Percentiles rank a stretch among this genome's conserved stretches.
These are phyloP conservation scores for Dreissena polymorpha DNA, from an alignment of 1,140 invertebrate genomes.

Conservation along the genomic window DNA sequence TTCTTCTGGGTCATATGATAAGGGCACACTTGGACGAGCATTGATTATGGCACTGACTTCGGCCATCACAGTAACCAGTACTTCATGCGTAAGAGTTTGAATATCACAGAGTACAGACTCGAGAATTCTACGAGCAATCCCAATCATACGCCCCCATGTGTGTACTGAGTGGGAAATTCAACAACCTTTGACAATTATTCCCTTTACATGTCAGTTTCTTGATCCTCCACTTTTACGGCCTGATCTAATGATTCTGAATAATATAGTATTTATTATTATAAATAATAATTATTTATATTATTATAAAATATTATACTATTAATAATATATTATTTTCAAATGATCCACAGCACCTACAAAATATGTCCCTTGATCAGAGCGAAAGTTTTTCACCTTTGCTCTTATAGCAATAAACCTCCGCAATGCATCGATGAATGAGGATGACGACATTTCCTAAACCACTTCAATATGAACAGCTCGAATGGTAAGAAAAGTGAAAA, in stretches of 20 bases:
- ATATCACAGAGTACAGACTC: constrained; percentile 49
- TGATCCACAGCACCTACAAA: not conserved
- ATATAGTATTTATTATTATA: too few species aligned
- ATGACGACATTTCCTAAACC: constrained; percentile 1
- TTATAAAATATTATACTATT: too few species aligned
- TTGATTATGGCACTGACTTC: constrained; percentile 58
- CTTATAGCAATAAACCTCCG: constrained; percentile 30
- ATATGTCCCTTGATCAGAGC: constrained; percentile 2
- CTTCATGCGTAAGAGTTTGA: constrained; percentile 52
- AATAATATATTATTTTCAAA: too few species aligned
- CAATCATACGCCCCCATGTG: constrained; percentile 61
- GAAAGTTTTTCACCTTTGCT: not conserved
- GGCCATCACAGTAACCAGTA: constrained; percentile 55
- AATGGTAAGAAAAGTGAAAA: constrained; percentile 23
- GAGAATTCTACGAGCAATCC: constrained; percentile 49
- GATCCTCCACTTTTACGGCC: constrained; percentile 5
- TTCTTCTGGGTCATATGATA: constrained; percentile 46
- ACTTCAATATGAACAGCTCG: constrained; percentile 37
- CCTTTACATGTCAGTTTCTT: not conserved
- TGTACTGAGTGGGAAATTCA: constrained; percentile 51
- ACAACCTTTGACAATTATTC: constrained; percentile 6
- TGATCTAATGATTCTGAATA: too few species aligned
- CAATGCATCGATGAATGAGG: constrained; percentile 16
- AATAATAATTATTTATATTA: too few species aligned
- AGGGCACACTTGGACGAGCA: constrained; percentile 43